Base-by-base conservation (phyloP, 2,888 invertebrate genomes). In the Eudasyphora cyanicolor region DNA sequence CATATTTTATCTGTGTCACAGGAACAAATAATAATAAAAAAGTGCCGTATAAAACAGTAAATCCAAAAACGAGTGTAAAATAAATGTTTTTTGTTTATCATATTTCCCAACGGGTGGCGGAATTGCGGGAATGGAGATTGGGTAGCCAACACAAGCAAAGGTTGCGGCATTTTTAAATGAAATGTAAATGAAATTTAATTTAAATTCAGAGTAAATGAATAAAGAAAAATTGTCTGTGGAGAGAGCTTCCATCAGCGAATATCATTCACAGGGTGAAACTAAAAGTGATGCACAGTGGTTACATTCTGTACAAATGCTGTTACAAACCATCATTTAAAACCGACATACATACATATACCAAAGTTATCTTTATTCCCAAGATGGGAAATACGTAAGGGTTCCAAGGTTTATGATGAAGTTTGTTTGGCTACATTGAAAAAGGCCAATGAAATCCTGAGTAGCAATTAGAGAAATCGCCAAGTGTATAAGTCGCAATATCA, bases 101-200 rank as follows among this genome's bases (percentile, higher is more conserved):
- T 8, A 27, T 57, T 12, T 45, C n/a, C 12, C 4, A 45, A 45
- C 14, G 45, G 14, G 45, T 4, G 2, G n/a, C n/a, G 45, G n/a
- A n/a, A n/a, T 4, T n/a, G n/a, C n/a, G 45, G n/a, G 45, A n/a
- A n/a, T n/a, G n/a, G n/a, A 45, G 45, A 32, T 32, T 14, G 57
- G 57, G 27, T 10, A 14, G 27, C 17, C 60, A 29, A 60, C 60
- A 60, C 32, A 14, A 29, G 27, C 60, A 29, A 2, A 29, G 60
- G 60, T 32, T 60, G 24, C n/a, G 10, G 7, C 17, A 1, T 8
- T 35, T 64, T 64, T 64, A 64, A 62, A 38, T 64, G 38, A 64
- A 62, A 76, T 42, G 67, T 70, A 51, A 77, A 70, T 45, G 60
- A 57, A 62, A 77, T 77, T 71, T 62, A 49, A 70, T 77, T 77